Evolutionary conservation across 2,113 vertebrate species (phyloP).

Genomic region (Martes martes): DNA sequence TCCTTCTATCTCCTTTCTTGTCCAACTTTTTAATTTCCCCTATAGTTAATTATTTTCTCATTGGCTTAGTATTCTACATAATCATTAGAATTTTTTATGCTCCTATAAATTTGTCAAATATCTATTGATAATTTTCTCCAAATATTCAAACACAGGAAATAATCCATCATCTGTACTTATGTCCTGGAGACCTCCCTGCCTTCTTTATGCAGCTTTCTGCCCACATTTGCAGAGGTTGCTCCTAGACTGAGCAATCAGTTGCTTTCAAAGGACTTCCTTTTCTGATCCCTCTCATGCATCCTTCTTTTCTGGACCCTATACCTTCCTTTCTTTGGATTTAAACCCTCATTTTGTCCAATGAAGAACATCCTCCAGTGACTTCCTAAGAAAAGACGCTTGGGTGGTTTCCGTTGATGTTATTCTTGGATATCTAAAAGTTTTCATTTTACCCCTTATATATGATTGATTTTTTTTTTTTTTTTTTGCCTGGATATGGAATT

Average conservation of each 20-base stretch:
- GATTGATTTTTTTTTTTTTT: background rate
- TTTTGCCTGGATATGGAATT: background rate
- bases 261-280: background rate
- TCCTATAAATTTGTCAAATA: background rate
- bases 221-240: background rate
- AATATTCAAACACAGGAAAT: background rate
- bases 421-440: background rate
- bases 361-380: background rate
- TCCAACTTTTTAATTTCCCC: background rate
- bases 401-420: background rate
- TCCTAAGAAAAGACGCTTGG: background rate
- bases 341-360: background rate
- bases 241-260: background rate
- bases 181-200: background rate
- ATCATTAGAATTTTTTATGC: background rate
- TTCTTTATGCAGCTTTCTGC: background rate
- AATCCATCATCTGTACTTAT: background rate
- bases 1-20: background rate
- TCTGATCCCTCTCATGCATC: background rate
- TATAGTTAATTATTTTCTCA: background rate
- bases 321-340: background rate
- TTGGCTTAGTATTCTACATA: background rate
- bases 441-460: background rate
- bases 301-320: background rate
- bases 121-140: background rate